Evolutionary conservation across 2,113 vertebrate genomes (phyloP), one percentile per base, ranked within the genome.

Genomic region (Ceyx margarethae): DNA sequence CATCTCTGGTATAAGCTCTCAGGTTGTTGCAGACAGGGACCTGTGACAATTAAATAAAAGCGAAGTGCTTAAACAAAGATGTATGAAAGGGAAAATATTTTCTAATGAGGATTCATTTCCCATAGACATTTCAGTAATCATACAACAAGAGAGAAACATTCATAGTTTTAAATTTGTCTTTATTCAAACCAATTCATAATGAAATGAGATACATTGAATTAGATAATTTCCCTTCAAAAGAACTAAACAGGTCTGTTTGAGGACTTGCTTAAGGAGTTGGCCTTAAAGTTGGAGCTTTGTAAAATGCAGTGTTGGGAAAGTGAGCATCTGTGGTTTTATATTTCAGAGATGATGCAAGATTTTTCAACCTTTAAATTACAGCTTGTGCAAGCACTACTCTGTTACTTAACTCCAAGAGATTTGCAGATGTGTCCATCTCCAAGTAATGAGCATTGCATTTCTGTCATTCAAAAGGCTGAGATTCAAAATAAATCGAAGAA

Each of bases 291-390:
- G 46, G 42, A 91, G 56, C 53, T 91, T 82, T 84, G 42, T 77
- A 91, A 89, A 94, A 91, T 85, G 72, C 67, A 80, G 14, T 79
- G 23, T 81, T 96, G 75, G 43, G 72, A 93, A 95, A 82, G 43
- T 33, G 62, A 85, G 60, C 75, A 93, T 76, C 62, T 85, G 54
- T 83, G 87, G 92, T 72, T 92, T 96, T 94, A 56, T 91, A 85
- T 96, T 95, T 95, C 96, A 96, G 66, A 60, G 60, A 90, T 87
- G 85, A 95, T 77, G 92, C 87, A 97, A 96, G 81, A 60, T 84
- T 87, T 92, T 90, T 92, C 94, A 86, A 35, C 77, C 85, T 95
- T 94, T 87, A 94, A 89, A 90, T 95, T 95, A 58, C 45, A 93
- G 78, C 78, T 94, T 94, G 86, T 83, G 83, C 83, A 87, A 95